These are phyloP conservation scores for Ovis canadensis DNA, from an alignment of 2,113 vertebrate genomes.

Conservation along the genomic window DNA sequence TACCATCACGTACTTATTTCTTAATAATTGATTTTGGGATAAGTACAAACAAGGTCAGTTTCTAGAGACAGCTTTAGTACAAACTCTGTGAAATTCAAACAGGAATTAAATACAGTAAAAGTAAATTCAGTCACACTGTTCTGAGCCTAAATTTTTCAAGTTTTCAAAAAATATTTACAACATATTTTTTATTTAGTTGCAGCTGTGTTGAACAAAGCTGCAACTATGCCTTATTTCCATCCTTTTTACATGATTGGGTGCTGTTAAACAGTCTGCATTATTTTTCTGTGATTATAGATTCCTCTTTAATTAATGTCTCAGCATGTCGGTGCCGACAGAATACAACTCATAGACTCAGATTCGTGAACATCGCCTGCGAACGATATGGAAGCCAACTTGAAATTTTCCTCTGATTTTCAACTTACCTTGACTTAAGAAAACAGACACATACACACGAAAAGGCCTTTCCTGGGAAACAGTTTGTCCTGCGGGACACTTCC, in stretches of 20 bases:
- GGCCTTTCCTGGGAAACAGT: not conserved
- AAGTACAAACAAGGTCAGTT: not conserved
- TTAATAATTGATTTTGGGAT: conserved; percentile 25
- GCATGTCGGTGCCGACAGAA: not conserved
- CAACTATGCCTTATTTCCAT: not conserved
- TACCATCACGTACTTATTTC: not conserved
- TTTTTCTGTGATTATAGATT: not conserved
- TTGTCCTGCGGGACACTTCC: conserved; percentile 24
- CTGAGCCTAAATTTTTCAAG: not conserved
- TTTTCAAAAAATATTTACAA: not conserved
- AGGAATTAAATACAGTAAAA: not conserved
- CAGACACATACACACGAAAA: not conserved
- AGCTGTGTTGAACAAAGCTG: not conserved
- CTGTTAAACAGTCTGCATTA: not conserved
- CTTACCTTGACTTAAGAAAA: conserved; percentile 27
- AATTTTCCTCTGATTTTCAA: conserved; percentile 7
- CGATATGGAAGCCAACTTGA: not conserved
- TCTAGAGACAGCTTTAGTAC: not conserved
- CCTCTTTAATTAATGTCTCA: not conserved
- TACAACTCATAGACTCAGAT: not conserved
- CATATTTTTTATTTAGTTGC: not conserved
- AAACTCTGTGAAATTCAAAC: not conserved
- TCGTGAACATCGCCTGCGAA: not conserved
- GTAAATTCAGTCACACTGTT: not conserved
- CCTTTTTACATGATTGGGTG: not conserved